These are phyloP conservation scores for Stomatorhinus ivindoensis DNA, from an alignment of 2,113 vertebrate species.

Conservation along the genomic window DNA sequence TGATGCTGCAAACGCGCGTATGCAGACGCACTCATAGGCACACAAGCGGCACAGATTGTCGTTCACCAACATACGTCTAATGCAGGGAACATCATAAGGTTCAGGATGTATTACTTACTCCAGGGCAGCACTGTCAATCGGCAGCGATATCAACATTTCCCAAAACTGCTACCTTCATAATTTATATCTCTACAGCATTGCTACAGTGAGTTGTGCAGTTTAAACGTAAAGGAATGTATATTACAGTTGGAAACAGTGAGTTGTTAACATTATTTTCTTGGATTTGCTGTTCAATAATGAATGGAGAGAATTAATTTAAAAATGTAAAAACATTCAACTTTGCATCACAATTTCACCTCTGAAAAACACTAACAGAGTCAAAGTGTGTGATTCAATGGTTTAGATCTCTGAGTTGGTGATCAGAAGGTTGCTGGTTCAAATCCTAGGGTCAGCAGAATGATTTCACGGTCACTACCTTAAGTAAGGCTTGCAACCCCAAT, in stretches of 20 bases:
- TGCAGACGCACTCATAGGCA: neutral
- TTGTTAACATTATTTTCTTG: neutral
- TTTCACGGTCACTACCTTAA: neutral
- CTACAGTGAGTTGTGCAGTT: neutral
- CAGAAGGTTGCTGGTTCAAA: neutral
- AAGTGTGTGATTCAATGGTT: neutral
- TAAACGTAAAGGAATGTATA: neutral
- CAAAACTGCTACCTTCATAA: neutral
- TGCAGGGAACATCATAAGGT: neutral
- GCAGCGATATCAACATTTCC: neutral
- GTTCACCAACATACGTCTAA: neutral
- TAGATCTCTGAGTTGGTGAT: neutral
- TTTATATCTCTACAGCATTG: neutral
- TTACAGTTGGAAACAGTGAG: neutral
- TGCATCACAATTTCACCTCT: neutral
- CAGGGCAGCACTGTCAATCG: neutral
- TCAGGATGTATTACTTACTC: neutral
- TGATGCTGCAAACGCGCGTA: neutral
- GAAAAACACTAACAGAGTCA: neutral
- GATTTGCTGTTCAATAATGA: neutral
- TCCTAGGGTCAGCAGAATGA: neutral
- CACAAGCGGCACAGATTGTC: neutral
- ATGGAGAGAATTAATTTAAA: neutral
- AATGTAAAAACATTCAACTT: neutral
- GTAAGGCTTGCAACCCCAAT: neutral